Conservation (phyloP, 1,140 invertebrate genomes). For the Drosophila arizonae region DNA sequence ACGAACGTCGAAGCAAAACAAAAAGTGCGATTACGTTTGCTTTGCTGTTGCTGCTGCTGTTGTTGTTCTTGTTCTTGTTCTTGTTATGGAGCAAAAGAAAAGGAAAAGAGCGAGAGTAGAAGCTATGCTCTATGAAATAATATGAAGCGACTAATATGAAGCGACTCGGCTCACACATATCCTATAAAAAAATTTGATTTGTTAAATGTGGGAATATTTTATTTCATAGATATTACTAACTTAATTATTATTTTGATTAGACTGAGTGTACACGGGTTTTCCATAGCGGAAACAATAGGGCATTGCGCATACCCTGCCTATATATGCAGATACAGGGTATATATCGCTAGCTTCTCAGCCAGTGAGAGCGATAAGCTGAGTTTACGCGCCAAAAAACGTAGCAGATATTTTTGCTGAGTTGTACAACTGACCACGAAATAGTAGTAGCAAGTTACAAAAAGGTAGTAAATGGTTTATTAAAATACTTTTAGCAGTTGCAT, state of each 20-base stretch:
- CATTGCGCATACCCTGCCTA: too few species aligned
- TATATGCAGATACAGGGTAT: background rate
- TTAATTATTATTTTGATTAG: too few species aligned
- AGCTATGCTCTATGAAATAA: constrained; percentile 29
- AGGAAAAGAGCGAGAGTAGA: constrained; percentile 15
- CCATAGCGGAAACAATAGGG: too few species aligned
- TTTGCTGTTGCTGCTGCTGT: constrained; percentile 38
- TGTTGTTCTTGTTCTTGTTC: constrained; percentile 13
- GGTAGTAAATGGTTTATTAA: constrained; percentile 2
- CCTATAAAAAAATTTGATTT: background rate
- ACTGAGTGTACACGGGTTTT: too few species aligned
- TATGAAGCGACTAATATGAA: too few species aligned
- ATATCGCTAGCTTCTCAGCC: background rate
- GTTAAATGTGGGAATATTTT: too few species aligned
- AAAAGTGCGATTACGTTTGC: constrained; percentile 64
- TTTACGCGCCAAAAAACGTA: constrained; percentile 22
- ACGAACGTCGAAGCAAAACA: constrained; percentile 76
- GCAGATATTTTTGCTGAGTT: background rate
- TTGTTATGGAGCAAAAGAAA: constrained; percentile 1
- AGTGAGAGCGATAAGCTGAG: background rate
- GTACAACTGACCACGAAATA: background rate
- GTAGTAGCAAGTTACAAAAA: constrained; percentile 32
- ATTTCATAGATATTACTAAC: too few species aligned
- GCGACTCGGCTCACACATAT: constrained; percentile 9
- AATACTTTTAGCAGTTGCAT: too few species aligned